Evolutionary conservation across 2,888 invertebrate genomes (phyloP), one percentile per base, ranked within the genome.

Genomic region (Dysmachus trigonus): DNA sequence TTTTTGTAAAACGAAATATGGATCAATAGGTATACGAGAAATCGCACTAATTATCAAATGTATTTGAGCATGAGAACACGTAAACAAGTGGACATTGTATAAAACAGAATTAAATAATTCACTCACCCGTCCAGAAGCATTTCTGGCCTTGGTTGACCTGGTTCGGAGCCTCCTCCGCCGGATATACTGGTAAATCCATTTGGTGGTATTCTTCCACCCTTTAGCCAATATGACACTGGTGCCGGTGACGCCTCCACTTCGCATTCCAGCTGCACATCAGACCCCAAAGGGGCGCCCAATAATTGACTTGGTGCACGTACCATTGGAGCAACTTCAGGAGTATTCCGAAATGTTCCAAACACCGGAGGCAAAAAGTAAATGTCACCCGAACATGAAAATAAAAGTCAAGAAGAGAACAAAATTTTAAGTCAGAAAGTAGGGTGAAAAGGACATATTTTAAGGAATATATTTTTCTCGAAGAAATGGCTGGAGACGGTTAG

Each of bases 261-360:
- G 91, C 98, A 98, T 91, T 97, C 96, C 73, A 98, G 93, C 89
- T 96, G 95, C 41, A 98, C 97, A 91, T 97, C 96, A 0, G 96
- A 97, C 84, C 96, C 96, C 72, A 97, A 92, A 1, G 97, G 97
- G 1, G 97, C 96, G 22, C 98, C 97, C 79, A 98, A 93, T 89
- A 98, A 93, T 92, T 98, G 97, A 92, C 97, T 97, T 89, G 97
- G 96, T 89, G 97, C 97, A 93, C 96, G 96, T 88, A 98, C 96
- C 90, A 96, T 95, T 38, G 98, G 98, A 84, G 96, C 95, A 93
- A 98, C 98, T 98, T 93, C 76, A 91, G 38, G 38, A 62, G 18
- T 35, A 62, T 85, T 62, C 41, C 71, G 27, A 18, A 86, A 62
- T 33, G 51, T 62, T 18, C 53, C 81, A 33, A 62, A 22, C 62